Evolutionary conservation across 2,888 invertebrate genomes (phyloP), one percentile per base, ranked within the genome.

Genomic region (Meiosimyza decipiens): DNA sequence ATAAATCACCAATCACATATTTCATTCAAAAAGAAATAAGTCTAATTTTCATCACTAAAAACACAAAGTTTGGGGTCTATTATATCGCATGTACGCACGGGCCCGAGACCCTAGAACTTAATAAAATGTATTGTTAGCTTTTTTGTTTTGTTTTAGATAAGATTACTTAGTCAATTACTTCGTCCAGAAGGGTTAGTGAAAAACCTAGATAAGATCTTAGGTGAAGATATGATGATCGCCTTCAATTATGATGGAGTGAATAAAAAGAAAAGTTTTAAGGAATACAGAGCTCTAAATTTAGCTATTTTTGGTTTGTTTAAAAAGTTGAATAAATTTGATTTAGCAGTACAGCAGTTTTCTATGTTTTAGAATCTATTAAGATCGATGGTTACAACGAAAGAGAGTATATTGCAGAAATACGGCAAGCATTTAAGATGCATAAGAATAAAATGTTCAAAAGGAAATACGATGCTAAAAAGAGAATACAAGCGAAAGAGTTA

Each of bases 281-380:
- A 52, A 52, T 52, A 52, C n/a, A 52, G n/a, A 52, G n/a, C 15
- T n/a, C 52, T 52, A n/a, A 52, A 52, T 3, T n/a, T 52, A n/a
- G 52, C 52, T n/a, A n/a, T 52, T 15, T 52, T 52, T 52, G 52
- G 52, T 52, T n/a, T n/a, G 52, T 52, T 52, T 52, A 52, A 52
- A 52, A 52, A 4, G 15, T n/a, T 3, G 15, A n/a, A 5, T n/a
- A 52, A 52, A 52, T 15, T n/a, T 52, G 3, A 52, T 52, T 2
- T 52, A n/a, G n/a, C 52, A 52, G 15, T n/a, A 52, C 3, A n/a
- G 15, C n/a, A 15, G 15, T 52, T 52, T 52, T 52, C 52, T 52
- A 15, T 52, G 15, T n/a, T 52, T n/a, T n/a, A 52, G 52, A 52
- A 52, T 15, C 52, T 4, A n/a, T 52, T n/a, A 52, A 52, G 52